These are phyloP conservation scores for Antechinus flavipes DNA, from an alignment of 2,113 vertebrate genomes.

Conservation along the genomic window DNA sequence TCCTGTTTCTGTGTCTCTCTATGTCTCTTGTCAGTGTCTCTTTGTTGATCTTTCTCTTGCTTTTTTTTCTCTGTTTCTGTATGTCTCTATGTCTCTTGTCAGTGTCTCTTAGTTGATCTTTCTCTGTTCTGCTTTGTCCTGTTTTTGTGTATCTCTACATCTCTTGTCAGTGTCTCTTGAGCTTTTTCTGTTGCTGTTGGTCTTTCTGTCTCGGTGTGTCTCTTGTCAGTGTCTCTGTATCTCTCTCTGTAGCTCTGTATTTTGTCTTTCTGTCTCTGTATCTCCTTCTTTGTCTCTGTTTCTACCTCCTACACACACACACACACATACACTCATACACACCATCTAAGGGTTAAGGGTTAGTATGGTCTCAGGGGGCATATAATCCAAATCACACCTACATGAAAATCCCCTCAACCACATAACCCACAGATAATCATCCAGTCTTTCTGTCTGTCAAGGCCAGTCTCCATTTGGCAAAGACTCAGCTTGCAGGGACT, in stretches of 20 bases:
- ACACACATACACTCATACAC: not conserved
- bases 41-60: too few species aligned
- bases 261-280: not conserved
- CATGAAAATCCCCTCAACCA: not conserved
- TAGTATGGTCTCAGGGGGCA: not conserved
- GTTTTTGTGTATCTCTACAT: not conserved
- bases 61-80: not conserved
- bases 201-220: too few species aligned
- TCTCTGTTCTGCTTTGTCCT: not conserved
- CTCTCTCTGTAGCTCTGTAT: too few species aligned
- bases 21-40: too few species aligned
- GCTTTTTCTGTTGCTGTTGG: not conserved
- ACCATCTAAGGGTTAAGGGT: not conserved
- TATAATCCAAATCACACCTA: not conserved
- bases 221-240: too few species aligned
- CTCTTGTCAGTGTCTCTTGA: too few species aligned
- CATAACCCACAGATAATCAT: not conserved
- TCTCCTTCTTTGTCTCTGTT: not conserved
- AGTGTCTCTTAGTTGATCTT: too few species aligned
- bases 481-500: not conserved
- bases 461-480: not conserved
- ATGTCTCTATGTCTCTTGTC: too few species aligned
- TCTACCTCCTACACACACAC: not conserved
- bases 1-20: too few species aligned
- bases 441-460: not conserved